A percentile compares a stretch with the other conserved stretches of the same genome.
phyloP scores from a whole-genome alignment of 2,888 invertebrate species.

The Eristalinus aeneus region DNA sequence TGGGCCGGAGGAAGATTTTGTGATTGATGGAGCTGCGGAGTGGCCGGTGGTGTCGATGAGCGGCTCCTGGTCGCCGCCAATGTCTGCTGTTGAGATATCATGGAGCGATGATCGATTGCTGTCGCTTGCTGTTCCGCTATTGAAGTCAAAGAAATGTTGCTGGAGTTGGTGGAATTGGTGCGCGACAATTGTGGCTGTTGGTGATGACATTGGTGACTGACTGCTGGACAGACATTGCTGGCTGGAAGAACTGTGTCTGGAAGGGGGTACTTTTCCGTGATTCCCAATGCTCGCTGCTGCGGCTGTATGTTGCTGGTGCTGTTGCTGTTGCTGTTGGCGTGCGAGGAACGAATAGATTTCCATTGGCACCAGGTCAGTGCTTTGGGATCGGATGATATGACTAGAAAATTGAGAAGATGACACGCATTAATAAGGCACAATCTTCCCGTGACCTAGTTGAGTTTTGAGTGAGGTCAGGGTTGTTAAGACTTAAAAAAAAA shows the following conservation, averaged over 20 bases:
- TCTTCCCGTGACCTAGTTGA: too few species aligned
- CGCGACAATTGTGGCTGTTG: conserved; percentile 69
- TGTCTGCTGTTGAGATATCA: conserved; percentile 48
- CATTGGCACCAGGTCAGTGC: conserved; percentile 77
- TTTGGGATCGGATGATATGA: conserved; percentile 77
- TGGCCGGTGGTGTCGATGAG: conserved; percentile 73
- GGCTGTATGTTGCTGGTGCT: conserved; percentile 45
- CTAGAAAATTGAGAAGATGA: conserved; percentile 70
- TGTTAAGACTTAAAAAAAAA: conserved; percentile 1
- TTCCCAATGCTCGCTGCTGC: conserved; percentile 24
- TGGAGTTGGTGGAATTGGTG: conserved; percentile 69
- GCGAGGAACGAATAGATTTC: conserved; percentile 75
- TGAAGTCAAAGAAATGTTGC: conserved; percentile 68
- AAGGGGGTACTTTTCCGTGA: conserved; percentile 74
- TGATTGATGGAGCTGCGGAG: conserved; percentile 64
- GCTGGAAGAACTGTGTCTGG: conserved; percentile 75
- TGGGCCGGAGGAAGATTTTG: conserved; percentile 46
- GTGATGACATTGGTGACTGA: conserved; percentile 75
- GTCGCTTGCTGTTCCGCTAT: conserved; percentile 57
- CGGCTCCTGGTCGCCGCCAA: conserved; percentile 55
- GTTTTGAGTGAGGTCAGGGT: neutral
- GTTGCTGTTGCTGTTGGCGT: conserved; percentile 71
- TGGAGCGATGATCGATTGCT: conserved; percentile 54
- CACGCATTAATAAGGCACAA: neutral
- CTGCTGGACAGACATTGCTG: conserved; percentile 74